phyloP scores from a whole-genome alignment of 2,888 invertebrate genomes.

The Dorcus hopei region DNA sequence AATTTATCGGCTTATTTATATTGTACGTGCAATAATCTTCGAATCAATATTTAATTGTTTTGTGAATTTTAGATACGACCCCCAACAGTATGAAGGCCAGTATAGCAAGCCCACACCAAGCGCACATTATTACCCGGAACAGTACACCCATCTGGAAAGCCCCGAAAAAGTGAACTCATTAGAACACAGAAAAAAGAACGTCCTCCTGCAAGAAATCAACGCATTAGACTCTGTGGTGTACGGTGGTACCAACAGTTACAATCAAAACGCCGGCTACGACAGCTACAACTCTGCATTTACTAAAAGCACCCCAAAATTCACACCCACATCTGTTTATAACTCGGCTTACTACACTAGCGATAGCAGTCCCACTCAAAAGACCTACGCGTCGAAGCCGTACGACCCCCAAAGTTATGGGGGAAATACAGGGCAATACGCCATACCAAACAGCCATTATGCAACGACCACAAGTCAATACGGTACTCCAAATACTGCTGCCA shows the following conservation, averaged over 20 bases:
- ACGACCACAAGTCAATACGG: slow-evolving; percentile 2
- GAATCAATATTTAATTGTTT: background rate
- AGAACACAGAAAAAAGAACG: slow-evolving; percentile 41
- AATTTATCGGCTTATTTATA: too few species aligned
- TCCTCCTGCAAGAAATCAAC: slow-evolving; percentile 40
- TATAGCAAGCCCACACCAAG: slow-evolving; percentile 17
- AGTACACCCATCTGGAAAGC: slow-evolving; percentile 46
- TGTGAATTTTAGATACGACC: slow-evolving; percentile 24
- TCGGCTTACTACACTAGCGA: background rate
- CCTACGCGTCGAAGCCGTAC: slow-evolving; percentile 13
- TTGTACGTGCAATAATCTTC: too few species aligned
- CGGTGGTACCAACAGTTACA: slow-evolving; percentile 38
- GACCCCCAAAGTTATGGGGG: slow-evolving; percentile 15
- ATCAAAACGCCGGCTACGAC: slow-evolving; percentile 35
- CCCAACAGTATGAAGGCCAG: slow-evolving; percentile 23
- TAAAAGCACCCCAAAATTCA: slow-evolving; percentile 12
- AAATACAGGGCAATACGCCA: slow-evolving; percentile 13
- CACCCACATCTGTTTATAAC: slow-evolving; percentile 10
- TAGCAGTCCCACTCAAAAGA: slow-evolving; percentile 6
- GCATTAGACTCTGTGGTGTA: slow-evolving; percentile 42
- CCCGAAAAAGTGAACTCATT: slow-evolving; percentile 48
- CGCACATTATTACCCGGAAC: slow-evolving; percentile 36
- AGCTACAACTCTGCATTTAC: background rate
- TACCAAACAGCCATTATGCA: slow-evolving; percentile 2
- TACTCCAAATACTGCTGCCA: background rate